These are phyloP conservation scores for Cydia strobilella DNA, from an alignment of 1,140 invertebrate species.

Conservation along the genomic window DNA sequence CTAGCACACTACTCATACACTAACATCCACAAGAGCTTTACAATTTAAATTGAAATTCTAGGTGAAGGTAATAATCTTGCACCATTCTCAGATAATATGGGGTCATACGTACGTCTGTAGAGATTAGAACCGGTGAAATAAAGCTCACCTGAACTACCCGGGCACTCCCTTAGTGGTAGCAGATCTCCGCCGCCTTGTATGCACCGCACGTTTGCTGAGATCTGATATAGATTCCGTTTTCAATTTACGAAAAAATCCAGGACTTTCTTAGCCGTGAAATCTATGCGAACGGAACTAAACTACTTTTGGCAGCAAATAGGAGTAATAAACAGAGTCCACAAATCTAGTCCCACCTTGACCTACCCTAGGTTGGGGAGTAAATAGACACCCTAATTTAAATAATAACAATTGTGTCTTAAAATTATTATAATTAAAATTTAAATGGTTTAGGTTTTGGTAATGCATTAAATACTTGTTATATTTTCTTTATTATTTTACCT, in stretches of 20 bases:
- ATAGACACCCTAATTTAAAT: too few relatives aligned
- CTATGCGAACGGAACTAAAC: background rate
- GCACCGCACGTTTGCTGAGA: slow-evolving; percentile 15
- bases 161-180: background rate
- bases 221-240: slow-evolving; percentile 25
- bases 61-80: background rate
- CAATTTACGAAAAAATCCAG: slow-evolving; percentile 27
- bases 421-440: too few relatives aligned
- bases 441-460: too few relatives aligned
- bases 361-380: too few relatives aligned
- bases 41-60: slow-evolving; percentile 1
- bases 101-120: slow-evolving; percentile 12
- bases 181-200: slow-evolving; percentile 20
- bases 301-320: too few relatives aligned
- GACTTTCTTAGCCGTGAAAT: slow-evolving; percentile 4
- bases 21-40: background rate
- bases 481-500: too few relatives aligned
- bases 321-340: too few relatives aligned
- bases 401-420: too few relatives aligned
- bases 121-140: slow-evolving; percentile 25
- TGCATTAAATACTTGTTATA: too few relatives aligned
- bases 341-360: too few relatives aligned
- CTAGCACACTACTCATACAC: background rate
- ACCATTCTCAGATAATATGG: slow-evolving; percentile 3
- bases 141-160: slow-evolving; percentile 19